Base-by-base conservation (phyloP, 2,797 vertebrate genomes). In the Cyclopterus lumpus region DNA sequence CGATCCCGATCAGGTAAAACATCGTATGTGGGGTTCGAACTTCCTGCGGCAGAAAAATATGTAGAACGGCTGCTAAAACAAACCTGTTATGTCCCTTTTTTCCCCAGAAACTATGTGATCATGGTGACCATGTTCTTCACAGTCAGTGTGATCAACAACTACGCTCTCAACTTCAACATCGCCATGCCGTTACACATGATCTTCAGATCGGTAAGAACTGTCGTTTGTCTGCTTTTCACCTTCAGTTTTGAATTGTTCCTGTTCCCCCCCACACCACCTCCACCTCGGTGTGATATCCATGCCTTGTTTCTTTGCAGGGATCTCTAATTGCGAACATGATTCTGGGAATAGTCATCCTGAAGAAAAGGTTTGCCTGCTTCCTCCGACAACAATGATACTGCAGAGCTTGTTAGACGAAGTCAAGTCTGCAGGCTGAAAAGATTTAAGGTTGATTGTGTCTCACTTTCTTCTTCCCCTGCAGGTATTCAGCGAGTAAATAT, bases 111-210 rank as follows among this genome's bases (percentile, higher is more conserved):
- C 81, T 99, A 99, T n/a, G 86, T 95, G 22, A 87, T 96, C 63
- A 99, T 99, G 98, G 98, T 99, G 73, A 94, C 96, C 58, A 99
- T 99, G 98, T 99, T 99, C 94, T 99, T 99, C 93, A 96, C 97
- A 0, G 94, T 99, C 89, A 99, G 97, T 0, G 97, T 99, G 84
- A 95, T 99, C 81, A 99, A 99, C 93, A 99, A 99, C 92, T 99
- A 99, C 0, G 97, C 98, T 36, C 96, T 99, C 73, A 99, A 99
- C 85, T 96, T 99, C 82, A 98, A 97, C 86, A 98, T 99, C 0
- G 94, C 97, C 48, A 99, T 99, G 98, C 98, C 98, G 0, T 89
- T 99, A 79, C 98, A 99, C 84, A 99, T 99, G 98, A 99, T 99
- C 91, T 99, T 99, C 92, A 95, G 98, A 97, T 99, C 98, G 6